phyloP scores from a whole-genome alignment of 2,113 vertebrate species.

The Pituophis catenifer region DNA sequence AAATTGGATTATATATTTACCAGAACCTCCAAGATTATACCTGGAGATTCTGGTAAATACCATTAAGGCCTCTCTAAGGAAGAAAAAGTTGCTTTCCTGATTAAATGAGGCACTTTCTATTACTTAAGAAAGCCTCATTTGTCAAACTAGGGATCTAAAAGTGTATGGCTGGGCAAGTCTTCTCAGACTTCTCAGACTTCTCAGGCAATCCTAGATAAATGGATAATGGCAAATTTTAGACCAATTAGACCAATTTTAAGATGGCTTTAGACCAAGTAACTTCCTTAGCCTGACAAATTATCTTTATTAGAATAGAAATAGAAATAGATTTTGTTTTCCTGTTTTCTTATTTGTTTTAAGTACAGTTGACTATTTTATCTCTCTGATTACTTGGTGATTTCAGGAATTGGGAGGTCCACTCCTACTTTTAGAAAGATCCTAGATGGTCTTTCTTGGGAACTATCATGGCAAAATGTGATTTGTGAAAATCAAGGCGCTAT shows the following conservation, averaged over 20 bases:
- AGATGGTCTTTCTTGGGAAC: not conserved
- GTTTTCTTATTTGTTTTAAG: not conserved
- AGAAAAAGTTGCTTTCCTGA: not conserved
- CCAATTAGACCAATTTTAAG: not conserved
- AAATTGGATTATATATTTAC: not conserved
- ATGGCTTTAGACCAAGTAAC: not conserved
- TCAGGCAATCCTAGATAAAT: not conserved
- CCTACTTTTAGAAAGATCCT: not conserved
- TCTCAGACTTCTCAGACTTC: not conserved
- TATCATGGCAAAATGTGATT: not conserved
- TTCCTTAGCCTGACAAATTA: not conserved
- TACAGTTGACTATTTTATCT: not conserved
- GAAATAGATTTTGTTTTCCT: not conserved
- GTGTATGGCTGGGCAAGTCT: not conserved
- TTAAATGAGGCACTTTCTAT: not conserved
- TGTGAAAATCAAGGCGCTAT: not conserved
- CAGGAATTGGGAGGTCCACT: not conserved
- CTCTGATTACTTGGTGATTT: not conserved
- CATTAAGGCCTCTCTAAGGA: not conserved
- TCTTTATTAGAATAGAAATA: not conserved
- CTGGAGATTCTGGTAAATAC: not conserved
- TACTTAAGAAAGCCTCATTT: not conserved
- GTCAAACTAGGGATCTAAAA: not conserved
- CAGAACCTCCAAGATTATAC: not conserved
- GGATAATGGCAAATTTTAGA: not conserved